Conservation (phyloP, 2,113 vertebrate genomes). For the Poecile atricapillus region DNA sequence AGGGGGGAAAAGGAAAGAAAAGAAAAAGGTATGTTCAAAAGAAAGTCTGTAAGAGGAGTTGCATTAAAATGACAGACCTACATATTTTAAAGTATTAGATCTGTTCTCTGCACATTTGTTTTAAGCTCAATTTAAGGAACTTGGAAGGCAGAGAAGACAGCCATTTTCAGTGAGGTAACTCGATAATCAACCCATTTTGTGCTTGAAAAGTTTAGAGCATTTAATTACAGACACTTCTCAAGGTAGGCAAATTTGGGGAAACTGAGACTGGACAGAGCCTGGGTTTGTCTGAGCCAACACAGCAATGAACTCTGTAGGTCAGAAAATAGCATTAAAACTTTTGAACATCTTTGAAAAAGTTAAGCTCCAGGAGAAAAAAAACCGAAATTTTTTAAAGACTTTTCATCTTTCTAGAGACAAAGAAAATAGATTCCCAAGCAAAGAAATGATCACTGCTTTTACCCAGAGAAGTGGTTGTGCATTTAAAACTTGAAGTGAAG, state of each 20-base stretch:
- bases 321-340: neutral
- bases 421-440: neutral
- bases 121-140: neutral
- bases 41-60: neutral
- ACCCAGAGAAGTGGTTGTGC: neutral
- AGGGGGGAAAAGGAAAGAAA: rapidly evolving
- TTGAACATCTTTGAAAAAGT: neutral
- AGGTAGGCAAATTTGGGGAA: neutral
- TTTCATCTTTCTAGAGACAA: neutral
- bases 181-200: neutral
- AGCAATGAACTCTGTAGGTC: neutral
- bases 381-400: neutral
- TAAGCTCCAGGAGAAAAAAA: neutral
- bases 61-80: neutral
- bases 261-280: neutral
- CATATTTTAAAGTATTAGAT: rapidly evolving
- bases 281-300: neutral
- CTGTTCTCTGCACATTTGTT: neutral
- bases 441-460: neutral
- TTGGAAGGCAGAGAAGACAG: neutral
- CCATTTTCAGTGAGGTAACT: neutral
- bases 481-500: neutral
- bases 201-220: neutral
- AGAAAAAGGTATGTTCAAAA: neutral
- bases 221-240: neutral